Base-by-base conservation (phyloP, 2,113 vertebrate species). In the Redunca redunca region DNA sequence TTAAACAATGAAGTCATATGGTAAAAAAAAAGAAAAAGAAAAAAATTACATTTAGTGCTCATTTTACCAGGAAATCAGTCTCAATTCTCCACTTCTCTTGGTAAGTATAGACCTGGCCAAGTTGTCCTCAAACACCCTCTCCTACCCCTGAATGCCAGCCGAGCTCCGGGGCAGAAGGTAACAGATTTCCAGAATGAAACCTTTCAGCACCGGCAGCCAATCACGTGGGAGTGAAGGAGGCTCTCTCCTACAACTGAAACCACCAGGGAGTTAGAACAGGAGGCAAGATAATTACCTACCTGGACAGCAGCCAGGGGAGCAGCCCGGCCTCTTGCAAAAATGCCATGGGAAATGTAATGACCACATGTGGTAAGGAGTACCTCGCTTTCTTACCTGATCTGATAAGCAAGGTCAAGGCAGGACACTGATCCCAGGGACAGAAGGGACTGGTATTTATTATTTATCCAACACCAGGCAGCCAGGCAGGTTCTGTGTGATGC, bases 221-320 rank as follows among this genome's bases (percentile, higher is more conserved):
- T 98, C 98, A 97, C 26, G 60, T 97, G 96, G 96, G 96, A 96
- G 91, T 62, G 62, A 90, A 96, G 90, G 88, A 97, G 64, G 87
- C 91, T 96, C 86, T 88, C 97, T 95, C 95, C 98, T 96, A 98
- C 97, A 96, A 97, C 96, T 90, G 97, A 98, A 98, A 97, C 91
- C 96, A 94, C 95, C 83, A 96, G 97, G 94, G 97, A 97, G 90
- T 97, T 97, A 92, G 97, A 98, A 98, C 98, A 98, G 98, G 98
- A 98, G 98, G 98, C 98, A 97, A 98, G 98, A 98, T 98, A 98
- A 98, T 98, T 98, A 98, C 98, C 95, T 97, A 85, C 96, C 98
- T 98, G 98, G 98, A 96, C 94, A 87, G 62, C 1, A 1, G 97
- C 98, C 98, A 98, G 95, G 91, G 83, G 91, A 97, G 91, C 97